Base-by-base conservation (phyloP, 2,797 vertebrate species). In the Taenioides sp. region DNA sequence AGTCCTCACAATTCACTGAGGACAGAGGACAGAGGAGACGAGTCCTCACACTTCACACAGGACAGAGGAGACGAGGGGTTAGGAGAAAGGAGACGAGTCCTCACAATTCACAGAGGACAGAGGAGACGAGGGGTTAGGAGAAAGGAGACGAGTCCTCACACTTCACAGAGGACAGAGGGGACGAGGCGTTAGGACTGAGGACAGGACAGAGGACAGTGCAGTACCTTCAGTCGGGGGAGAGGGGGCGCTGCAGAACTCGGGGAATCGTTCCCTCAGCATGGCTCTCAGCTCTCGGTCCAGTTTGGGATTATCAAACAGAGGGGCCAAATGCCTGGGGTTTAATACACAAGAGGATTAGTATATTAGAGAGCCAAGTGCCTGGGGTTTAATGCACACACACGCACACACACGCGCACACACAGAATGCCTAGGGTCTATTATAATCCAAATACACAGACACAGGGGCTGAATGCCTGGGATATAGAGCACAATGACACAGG, bases 261-360 rank as follows among this genome's bases (percentile, higher is more conserved):
- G 97, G 84, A 99, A 99, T 27, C 97, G 95, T 80, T 98, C 97
- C 85, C 97, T 89, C 65, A 99, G 90, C 96, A 99, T 99, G 1
- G 97, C 95, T 0, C 98, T 93, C 22, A 99, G 93, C 84, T 99
- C 98, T 37, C 97, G 93, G 89, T 99, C 98, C 94, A 99, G 81
- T 43, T 99, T 99, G 58, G 98, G 97, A 78, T 99, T 99, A 90
- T 98, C 97, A 0, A 99, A 99, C n/a, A 99, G 90, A 0, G 98
- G 98, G 62, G 97, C 97, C 67, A 99, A 84, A 63, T 97, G 96
- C 79, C 97, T 98, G 86, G 54, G 25, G 22, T 28, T 16, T 18
- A 52, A 52, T 1, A 52, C 17, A 52, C 17, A 37, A 16, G 1
- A 20, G 7, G 2, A 23, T 57, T 23, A 52, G 0, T 18, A 2